Percentiles rank a stretch among this genome's conserved stretches.
These are phyloP conservation scores for Cavia porcellus DNA, from an alignment of 2,113 vertebrate species.

Conservation along the genomic window DNA sequence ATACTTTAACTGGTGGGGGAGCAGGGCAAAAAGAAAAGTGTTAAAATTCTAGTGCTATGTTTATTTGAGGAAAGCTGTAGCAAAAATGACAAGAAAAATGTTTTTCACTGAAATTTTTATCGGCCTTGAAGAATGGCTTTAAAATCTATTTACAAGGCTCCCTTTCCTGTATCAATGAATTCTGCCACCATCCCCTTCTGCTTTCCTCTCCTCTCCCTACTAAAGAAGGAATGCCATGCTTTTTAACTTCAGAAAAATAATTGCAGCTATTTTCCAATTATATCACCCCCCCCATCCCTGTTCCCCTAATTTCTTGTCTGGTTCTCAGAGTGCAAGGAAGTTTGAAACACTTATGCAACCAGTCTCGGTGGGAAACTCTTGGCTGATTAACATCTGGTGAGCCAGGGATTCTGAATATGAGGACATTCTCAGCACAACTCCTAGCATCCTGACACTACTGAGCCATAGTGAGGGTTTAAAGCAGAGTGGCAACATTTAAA, in stretches of 20 bases:
- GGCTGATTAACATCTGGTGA: neutral
- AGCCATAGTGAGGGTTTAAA: neutral
- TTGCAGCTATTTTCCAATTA: neutral
- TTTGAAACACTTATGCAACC: conserved; percentile 2
- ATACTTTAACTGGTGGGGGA: neutral
- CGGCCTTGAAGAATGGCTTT: neutral
- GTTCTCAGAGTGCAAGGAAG: neutral
- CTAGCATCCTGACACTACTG: neutral
- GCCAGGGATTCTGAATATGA: neutral
- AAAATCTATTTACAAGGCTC: neutral
- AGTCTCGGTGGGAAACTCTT: neutral
- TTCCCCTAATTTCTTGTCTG: neutral
- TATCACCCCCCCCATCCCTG: too few relatives aligned
- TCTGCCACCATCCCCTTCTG: neutral
- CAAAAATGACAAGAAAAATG: conserved; percentile 54
- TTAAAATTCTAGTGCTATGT: neutral
- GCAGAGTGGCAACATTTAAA: neutral
- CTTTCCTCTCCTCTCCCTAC: neutral
- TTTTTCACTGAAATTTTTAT: conserved; percentile 32
- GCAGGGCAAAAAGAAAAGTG: neutral
- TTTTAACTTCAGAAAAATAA: conserved; percentile 41
- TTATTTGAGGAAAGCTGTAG: conserved; percentile 5
- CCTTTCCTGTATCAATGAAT: neutral
- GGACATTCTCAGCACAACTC: neutral
- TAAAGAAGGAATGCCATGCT: neutral